A percentile compares a stretch with the other conserved stretches of the same genome.
phyloP scores from a whole-genome alignment of 2,888 invertebrate species.

The Dioctria linearis region DNA sequence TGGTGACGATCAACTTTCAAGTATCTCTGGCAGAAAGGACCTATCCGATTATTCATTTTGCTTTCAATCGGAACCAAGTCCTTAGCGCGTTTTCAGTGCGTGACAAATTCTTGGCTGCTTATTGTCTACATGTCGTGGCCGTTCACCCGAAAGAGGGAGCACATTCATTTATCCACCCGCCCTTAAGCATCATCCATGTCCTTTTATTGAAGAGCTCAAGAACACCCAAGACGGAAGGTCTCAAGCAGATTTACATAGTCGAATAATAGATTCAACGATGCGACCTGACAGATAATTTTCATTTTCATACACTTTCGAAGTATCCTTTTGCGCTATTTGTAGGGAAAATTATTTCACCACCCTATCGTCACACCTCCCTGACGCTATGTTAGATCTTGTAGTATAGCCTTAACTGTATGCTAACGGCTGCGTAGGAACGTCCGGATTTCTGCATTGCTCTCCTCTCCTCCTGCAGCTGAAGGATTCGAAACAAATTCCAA shows the following conservation, averaged over 20 bases:
- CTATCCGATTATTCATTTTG: slow-evolving; percentile 46
- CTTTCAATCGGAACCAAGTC: slow-evolving; percentile 17
- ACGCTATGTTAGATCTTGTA: background rate
- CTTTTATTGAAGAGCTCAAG: slow-evolving; percentile 23
- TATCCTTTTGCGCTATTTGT: slow-evolving; percentile 51
- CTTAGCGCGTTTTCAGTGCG: slow-evolving; percentile 54
- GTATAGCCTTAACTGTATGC: background rate
- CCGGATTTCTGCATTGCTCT: background rate
- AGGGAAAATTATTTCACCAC: slow-evolving; percentile 41
- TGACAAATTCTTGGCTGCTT: slow-evolving; percentile 53
- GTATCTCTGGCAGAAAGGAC: slow-evolving; percentile 32
- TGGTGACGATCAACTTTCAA: slow-evolving; percentile 37
- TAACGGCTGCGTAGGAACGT: background rate
- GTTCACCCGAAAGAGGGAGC: slow-evolving; percentile 49
- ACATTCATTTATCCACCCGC: slow-evolving; percentile 28
- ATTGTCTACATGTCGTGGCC: slow-evolving; percentile 52
- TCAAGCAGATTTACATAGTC: slow-evolving; percentile 56
- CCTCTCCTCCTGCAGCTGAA: slow-evolving; percentile 21
- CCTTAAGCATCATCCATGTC: slow-evolving; percentile 26
- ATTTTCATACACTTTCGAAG: slow-evolving; percentile 55
- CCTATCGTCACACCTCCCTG: background rate
- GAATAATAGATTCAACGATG: slow-evolving; percentile 57
- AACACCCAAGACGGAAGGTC: slow-evolving; percentile 46
- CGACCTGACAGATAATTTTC: slow-evolving; percentile 58
- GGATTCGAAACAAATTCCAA: slow-evolving; percentile 4